Conservation (phyloP, 2,113 vertebrate species). For the Pelobates fuscus region DNA sequence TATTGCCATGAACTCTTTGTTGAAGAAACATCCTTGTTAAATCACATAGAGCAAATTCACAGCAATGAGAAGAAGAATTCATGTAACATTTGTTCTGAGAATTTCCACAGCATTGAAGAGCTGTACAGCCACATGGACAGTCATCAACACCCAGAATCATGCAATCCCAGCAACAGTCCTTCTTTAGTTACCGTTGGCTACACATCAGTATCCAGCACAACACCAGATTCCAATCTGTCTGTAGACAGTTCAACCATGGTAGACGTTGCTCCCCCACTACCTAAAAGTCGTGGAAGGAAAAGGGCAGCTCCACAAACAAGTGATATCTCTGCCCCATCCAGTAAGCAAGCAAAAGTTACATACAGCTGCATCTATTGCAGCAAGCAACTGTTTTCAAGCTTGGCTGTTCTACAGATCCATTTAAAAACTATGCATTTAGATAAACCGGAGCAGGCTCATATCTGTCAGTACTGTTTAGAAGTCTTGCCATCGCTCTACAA, state of each 20-base stretch:
- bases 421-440: slow-evolving; percentile 96
- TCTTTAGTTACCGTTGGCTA: slow-evolving; percentile 93
- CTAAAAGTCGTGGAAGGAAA: slow-evolving; percentile 92
- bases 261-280: slow-evolving; percentile 83
- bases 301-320: slow-evolving; percentile 83
- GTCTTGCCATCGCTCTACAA: slow-evolving; percentile 95
- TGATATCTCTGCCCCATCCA: slow-evolving; percentile 80
- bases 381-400: slow-evolving; percentile 93
- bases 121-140: slow-evolving; percentile 95
- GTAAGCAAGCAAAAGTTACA: slow-evolving; percentile 89
- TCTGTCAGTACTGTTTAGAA: slow-evolving; percentile 96
- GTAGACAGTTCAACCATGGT: slow-evolving; percentile 95
- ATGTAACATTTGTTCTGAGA: slow-evolving; percentile 92
- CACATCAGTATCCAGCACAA: slow-evolving; percentile 96
- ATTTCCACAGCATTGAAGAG: slow-evolving; percentile 89
- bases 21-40: slow-evolving; percentile 87
- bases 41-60: slow-evolving; percentile 92
- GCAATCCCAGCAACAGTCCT: slow-evolving; percentile 96
- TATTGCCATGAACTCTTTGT: slow-evolving; percentile 95
- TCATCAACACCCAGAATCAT: slow-evolving; percentile 92
- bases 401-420: slow-evolving; percentile 94
- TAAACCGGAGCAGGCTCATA: slow-evolving; percentile 95
- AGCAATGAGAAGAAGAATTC: slow-evolving; percentile 86
- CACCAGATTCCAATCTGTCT: slow-evolving; percentile 95
- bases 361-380: slow-evolving; percentile 98